These are phyloP conservation scores for Lithophane ornitopus DNA, from an alignment of 2,888 invertebrate genomes.

Conservation along the genomic window DNA sequence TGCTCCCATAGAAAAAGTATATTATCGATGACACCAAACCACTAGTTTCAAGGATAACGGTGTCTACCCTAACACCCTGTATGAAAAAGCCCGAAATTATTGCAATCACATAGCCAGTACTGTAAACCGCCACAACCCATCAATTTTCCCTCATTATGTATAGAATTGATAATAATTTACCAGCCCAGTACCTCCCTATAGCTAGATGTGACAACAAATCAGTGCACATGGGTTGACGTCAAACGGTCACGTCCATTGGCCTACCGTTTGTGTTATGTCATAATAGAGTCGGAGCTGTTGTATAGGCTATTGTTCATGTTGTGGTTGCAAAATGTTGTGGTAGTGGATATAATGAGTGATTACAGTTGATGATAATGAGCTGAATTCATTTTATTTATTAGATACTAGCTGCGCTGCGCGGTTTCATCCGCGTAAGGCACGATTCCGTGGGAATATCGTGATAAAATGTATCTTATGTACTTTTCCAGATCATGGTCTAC, in stretches of 20 bases:
- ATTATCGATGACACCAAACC: too few species aligned
- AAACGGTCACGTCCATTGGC: slow-evolving; percentile 11
- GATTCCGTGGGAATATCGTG: too few species aligned
- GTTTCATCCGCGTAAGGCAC: too few species aligned
- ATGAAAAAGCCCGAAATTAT: neutral
- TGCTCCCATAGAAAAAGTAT: too few species aligned
- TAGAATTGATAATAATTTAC: slow-evolving; percentile 12
- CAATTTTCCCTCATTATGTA: slow-evolving; percentile 10
- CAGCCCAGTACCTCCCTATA: neutral
- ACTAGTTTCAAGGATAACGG: too few species aligned
- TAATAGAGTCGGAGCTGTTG: slow-evolving; percentile 21
- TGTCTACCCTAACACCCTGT: neutral
- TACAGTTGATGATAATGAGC: neutral
- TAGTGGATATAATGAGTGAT: neutral
- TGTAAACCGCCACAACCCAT: neutral
- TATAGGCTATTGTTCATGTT: slow-evolving; percentile 5
- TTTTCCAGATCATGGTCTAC: too few species aligned
- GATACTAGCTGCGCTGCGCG: too few species aligned
- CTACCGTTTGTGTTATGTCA: slow-evolving; percentile 1
- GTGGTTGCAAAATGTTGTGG: neutral
- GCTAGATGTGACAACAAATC: slow-evolving; percentile 13
- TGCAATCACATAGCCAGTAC: neutral
- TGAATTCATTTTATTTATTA: neutral
- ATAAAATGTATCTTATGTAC: too few species aligned
- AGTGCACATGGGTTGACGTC: slow-evolving; percentile 21